Evolutionary conservation across 2,113 vertebrate genomes (phyloP), one percentile per base, ranked within the genome.

Genomic region (Rissa tridactyla): DNA sequence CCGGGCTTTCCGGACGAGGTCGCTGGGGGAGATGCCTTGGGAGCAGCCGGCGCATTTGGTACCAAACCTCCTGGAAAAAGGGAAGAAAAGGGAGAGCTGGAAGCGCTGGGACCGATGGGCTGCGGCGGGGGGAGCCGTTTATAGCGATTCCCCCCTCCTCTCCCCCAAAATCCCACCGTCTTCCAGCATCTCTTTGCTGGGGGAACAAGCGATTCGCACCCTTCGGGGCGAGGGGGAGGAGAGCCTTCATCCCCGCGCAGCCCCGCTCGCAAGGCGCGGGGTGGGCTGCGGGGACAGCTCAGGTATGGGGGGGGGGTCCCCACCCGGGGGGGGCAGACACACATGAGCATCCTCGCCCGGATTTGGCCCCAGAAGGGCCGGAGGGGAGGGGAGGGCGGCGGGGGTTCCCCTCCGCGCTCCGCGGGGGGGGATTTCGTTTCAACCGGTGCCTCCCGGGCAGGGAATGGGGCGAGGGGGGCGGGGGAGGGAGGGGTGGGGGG

Each of bases 31-130:
- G 98, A 99, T 99, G 64, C 99, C 99, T 94, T 99, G 99, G 16
- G 99, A 98, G 13, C 99, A 99, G 75, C 99, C 99, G 1, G 99
- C 99, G 82, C 99, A 99, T 95, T 99, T 99, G 5, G 99, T 99
- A 93, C 99, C 99, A 85, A 99, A 99, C 86, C 99, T 98, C 98
- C 99, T 99, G 98, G 38, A 44, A 32, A 46, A 36, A 70, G 5
- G 96, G 55, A 38, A 87, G 52, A 55, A 61, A 75, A 38, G 60
- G 34, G 42, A 49, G 55, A 81, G 64, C 81, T 90, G 80, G 25
- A 71, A 85, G n/a, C 30, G 15, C 10, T 16, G 77, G 60, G 9
- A 14, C 11, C 6, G 23, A 3, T 3, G 77, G 73, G 87, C 26
- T 40, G 65, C 11, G n/a, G 71, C 34, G 16, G 49, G 8, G 40